Conservation (phyloP, 2,113 vertebrate species). For the Zosterops japonicus region DNA sequence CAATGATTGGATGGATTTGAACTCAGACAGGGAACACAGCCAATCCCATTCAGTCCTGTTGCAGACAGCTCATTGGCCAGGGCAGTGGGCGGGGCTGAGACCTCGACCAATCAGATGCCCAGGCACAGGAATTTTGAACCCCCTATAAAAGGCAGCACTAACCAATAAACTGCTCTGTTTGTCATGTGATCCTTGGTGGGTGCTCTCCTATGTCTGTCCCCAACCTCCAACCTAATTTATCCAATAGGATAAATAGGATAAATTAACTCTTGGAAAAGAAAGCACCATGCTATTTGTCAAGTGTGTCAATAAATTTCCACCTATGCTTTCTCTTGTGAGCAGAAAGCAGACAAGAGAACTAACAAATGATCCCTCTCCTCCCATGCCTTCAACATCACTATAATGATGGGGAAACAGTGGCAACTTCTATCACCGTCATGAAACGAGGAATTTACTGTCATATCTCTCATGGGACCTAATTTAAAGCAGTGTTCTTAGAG, state of each 20-base stretch:
- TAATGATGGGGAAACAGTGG: constrained; percentile 60
- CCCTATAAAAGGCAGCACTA: neutral
- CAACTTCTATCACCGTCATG: constrained; percentile 66
- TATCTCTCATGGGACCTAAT: constrained; percentile 72
- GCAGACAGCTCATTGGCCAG: neutral
- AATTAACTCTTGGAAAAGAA: neutral
- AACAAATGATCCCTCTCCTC: neutral
- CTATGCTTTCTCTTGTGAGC: neutral
- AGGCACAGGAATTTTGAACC: neutral
- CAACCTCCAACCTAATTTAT: neutral
- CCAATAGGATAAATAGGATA: neutral
- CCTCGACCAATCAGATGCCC: neutral
- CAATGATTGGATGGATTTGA: neutral
- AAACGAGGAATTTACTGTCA: constrained; percentile 59
- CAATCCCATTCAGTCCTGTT: neutral
- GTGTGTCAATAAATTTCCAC: neutral
- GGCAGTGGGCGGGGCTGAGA: neutral
- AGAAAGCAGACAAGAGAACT: neutral
- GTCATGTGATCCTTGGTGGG: neutral
- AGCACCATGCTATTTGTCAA: neutral
- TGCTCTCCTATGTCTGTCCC: neutral
- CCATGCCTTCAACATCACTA: neutral
- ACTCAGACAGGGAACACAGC: neutral
- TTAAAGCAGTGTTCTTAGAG: constrained; percentile 67
- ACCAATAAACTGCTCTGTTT: neutral